phyloP scores from a whole-genome alignment of 2,797 vertebrate genomes.

The Myioborus miniatus region DNA sequence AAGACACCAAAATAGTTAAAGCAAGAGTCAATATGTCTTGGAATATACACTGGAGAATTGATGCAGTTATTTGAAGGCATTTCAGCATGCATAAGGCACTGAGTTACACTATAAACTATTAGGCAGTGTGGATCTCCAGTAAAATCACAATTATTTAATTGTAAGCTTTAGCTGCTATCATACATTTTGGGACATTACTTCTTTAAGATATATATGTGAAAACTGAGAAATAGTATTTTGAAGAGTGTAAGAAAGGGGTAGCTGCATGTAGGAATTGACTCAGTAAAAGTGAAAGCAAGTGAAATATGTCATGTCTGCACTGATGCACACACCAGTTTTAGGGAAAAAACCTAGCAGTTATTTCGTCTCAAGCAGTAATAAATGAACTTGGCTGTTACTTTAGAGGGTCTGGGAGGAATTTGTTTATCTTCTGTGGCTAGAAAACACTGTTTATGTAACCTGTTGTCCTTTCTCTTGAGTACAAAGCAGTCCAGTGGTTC shows the following conservation, averaged over 20 bases:
- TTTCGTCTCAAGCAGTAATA: neutral
- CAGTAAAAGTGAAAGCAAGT: neutral
- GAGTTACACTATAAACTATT: neutral
- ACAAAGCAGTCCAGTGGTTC: slow-evolving; percentile 24
- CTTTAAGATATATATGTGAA: neutral
- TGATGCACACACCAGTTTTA: neutral
- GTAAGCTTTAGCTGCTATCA: neutral
- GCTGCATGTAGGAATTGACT: neutral
- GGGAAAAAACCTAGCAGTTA: neutral
- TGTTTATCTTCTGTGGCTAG: neutral
- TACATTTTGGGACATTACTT: neutral
- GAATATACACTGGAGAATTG: slow-evolving; percentile 3
- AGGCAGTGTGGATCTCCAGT: neutral
- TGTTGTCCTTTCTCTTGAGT: slow-evolving; percentile 42
- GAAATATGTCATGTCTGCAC: neutral
- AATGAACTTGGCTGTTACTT: slow-evolving; percentile 1
- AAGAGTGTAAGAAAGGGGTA: neutral
- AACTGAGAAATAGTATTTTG: neutral
- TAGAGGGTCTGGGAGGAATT: neutral
- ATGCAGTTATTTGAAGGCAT: slow-evolving; percentile 32
- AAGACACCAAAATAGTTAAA: slow-evolving; percentile 32
- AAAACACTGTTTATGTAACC: slow-evolving; percentile 51
- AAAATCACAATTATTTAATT: slow-evolving; percentile 14
- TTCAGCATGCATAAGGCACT: neutral
- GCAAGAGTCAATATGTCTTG: slow-evolving; percentile 13